A percentile compares a stretch with the other conserved stretches of the same genome.
phyloP scores from a whole-genome alignment of 1,140 invertebrate genomes.

The Philaenus spumarius region DNA sequence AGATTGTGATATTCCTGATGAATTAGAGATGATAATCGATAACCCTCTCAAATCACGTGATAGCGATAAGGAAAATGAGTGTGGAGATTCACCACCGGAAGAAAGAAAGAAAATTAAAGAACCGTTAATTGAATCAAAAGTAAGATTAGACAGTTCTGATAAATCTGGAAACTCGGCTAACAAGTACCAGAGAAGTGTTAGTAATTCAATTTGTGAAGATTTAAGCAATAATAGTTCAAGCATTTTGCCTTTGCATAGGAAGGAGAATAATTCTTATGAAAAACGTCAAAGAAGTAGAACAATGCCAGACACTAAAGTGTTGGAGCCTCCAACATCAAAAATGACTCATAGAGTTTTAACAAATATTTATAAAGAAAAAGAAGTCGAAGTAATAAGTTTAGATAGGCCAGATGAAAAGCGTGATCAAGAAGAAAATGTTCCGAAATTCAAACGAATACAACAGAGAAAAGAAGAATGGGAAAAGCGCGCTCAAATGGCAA shows the following conservation, averaged over 20 bases:
- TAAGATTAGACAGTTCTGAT: background rate
- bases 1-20: conserved; percentile 45
- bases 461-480: conserved; percentile 68
- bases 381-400: conserved; percentile 14
- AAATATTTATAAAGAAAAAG: conserved; percentile 15
- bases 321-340: conserved; percentile 7
- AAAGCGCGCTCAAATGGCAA: conserved; percentile 56
- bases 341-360: conserved; percentile 6
- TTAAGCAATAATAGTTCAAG: background rate
- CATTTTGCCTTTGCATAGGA: background rate
- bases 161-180: background rate
- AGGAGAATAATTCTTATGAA: conserved; percentile 18
- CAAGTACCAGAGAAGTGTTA: conserved; percentile 17
- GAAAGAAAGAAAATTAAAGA: conserved; percentile 18
- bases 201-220: background rate
- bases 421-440: conserved; percentile 31
- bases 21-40: background rate
- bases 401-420: conserved; percentile 27
- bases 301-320: conserved; percentile 4
- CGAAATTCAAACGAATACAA: conserved; percentile 58
- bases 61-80: conserved; percentile 60
- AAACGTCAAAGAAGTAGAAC: conserved; percentile 22
- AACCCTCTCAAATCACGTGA: conserved; percentile 43
- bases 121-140: conserved; percentile 5
- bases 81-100: conserved; percentile 17